Evolutionary conservation across 2,113 vertebrate genomes (phyloP), one percentile per base, ranked within the genome.

Genomic region (Siphamia tubifer): DNA sequence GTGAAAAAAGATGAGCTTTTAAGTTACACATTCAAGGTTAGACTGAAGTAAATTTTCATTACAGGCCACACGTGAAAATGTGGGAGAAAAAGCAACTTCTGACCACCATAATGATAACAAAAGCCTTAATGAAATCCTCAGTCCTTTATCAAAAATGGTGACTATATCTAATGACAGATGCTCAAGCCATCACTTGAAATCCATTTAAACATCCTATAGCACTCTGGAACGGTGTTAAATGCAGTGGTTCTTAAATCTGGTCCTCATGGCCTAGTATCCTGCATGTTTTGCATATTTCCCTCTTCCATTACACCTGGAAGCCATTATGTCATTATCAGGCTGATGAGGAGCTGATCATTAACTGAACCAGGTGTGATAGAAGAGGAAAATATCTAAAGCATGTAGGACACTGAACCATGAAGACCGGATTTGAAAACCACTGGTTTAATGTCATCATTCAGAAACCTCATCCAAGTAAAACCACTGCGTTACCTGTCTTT

Each of bases 1-100:
- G 79, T 81, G 80, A 85, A 82, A 76, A 68, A 71, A 70, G 45
- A 51, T 5, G 8, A 60, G 55, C 36, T 52, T 15, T 45, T 68
- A 40, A 44, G n/a, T 12, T 8, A 70, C 55, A 65, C 58, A 51
- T 67, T 23, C 12, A 17, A 70, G 38, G 49, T 60, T 60, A 24
- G 72, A 58, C 43, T 75, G 68, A 64, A 79, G 54, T 64, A 60
- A 32, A 47, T 69, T 5, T 49, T 63, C 9, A 38, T 32, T 40
- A n/a, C n/a, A 31, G 53, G 67, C 53, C 44, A 55, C 47, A 34
- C 16, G 2, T 36, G 15, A 35, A 57, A 20, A 31, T n/a, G n/a
- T n/a, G n/a, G n/a, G n/a, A 31, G 20, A 24, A 15, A 36, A 10
- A 27, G 4, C 28, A 11, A 52, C 32, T 27, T 65, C 39, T 34